Conservation (phyloP, 2,113 vertebrate genomes). For the Plecturocebus donacophilus region DNA sequence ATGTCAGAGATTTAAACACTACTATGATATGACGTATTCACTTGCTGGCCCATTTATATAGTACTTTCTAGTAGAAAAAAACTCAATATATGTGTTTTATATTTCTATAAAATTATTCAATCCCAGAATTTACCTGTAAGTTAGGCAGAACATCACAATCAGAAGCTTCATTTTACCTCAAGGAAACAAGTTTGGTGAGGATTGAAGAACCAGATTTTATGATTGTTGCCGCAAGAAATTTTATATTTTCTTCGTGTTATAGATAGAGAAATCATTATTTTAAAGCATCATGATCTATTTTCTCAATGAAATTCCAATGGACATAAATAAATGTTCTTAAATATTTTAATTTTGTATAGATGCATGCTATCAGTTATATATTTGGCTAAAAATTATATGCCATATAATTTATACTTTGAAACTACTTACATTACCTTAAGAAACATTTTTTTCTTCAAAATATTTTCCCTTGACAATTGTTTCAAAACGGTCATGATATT, state of each 20-base stretch:
- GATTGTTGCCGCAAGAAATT: not conserved
- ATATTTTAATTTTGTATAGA: not conserved
- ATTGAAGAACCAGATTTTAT: not conserved
- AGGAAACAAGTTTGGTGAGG: not conserved
- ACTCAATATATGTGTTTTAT: not conserved
- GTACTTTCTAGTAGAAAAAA: not conserved
- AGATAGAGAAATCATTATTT: not conserved
- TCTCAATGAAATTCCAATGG: not conserved
- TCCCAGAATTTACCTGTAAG: not conserved
- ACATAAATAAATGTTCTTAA: not conserved
- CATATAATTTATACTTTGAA: not conserved
- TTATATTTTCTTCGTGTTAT: not conserved
- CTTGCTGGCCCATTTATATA: not conserved
- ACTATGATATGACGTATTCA: rapidly evolving
- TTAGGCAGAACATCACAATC: no score
- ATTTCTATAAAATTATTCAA: not conserved
- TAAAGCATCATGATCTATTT: not conserved
- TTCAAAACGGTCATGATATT: not conserved
- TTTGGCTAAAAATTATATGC: not conserved
- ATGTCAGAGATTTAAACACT: not conserved
- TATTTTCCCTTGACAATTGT: not conserved
- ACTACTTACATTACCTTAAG: not conserved
- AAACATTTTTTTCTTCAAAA: not conserved
- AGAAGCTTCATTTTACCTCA: not conserved
- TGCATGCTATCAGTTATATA: not conserved